Base-by-base conservation (phyloP, 2,888 invertebrate species). In the Pyrochroa serraticornis region DNA sequence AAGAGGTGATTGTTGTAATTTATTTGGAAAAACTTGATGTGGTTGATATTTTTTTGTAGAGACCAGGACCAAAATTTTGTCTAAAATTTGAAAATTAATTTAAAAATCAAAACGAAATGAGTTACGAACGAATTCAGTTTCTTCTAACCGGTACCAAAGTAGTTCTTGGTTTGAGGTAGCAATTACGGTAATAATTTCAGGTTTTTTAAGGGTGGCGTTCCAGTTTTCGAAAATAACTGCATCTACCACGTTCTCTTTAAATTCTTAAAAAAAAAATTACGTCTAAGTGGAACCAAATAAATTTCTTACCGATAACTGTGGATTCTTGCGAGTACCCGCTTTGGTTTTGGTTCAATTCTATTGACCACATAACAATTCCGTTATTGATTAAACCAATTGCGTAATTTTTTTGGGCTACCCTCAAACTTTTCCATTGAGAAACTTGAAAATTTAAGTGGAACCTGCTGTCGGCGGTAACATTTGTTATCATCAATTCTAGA, bases 1-100 rank as follows among this genome's bases (percentile, higher is more conserved):
- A 79, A 38, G 30, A 77, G 46, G 58, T 75, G 69, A 51, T 71
- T 62, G 10, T 67, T 59, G n/a, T 59, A 45, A 8, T 60, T 62
- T 30, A 70, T 57, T 50, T 64, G 67, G 35, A 77, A 67, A 41
- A 71, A 63, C 50, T 72, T 69, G 8, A 78, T 53, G 7, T 68
- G 63, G 7, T 62, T 63, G 5, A 73, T 42, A 30, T 58, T 52
- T 35, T 59, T 58, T n/a, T 57, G 53, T 34, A 66, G 35, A 12
- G 38, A 22, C 67, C 65, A 66, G n/a, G 42, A 47, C 65, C 65
- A 65, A 41, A 69, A 52, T 50, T 60, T 52, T 10, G 60, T 49
- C 68, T 67, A 51, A 58, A 64, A 62, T 33, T 32, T 41, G 42
- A 34, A 51, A 56, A 39, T 31, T n/a, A 35, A 12, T 3, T 22